These are phyloP conservation scores for Gari tellinella DNA, from an alignment of 2,888 invertebrate species.

Conservation along the genomic window DNA sequence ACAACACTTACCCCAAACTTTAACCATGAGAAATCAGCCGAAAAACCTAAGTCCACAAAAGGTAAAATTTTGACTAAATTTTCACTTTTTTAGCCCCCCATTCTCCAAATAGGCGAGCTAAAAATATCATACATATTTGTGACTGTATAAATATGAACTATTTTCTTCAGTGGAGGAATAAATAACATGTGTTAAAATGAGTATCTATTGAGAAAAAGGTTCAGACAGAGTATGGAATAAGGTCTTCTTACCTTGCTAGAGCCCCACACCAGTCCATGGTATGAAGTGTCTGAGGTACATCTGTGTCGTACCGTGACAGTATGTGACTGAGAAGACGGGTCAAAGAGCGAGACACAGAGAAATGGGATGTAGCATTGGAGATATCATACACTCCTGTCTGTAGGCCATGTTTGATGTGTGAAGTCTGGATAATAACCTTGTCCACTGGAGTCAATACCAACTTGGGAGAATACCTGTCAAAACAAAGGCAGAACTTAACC, in stretches of 20 bases:
- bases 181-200: too few relatives aligned
- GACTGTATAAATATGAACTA: too few relatives aligned
- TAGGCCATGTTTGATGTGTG: slow-evolving; percentile 72
- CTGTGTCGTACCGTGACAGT: slow-evolving; percentile 56
- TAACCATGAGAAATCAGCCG: too few relatives aligned
- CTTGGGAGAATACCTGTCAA: slow-evolving; percentile 69
- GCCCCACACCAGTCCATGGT: slow-evolving; percentile 74
- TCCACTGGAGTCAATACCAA: slow-evolving; percentile 73
- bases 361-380: slow-evolving; percentile 80
- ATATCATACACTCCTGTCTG: slow-evolving; percentile 72
- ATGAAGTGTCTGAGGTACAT: slow-evolving; percentile 63
- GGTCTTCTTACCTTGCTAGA: slow-evolving; percentile 72
- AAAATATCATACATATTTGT: too few relatives aligned
- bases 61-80: too few relatives aligned
- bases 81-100: too few relatives aligned
- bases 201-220: too few relatives aligned
- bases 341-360: slow-evolving; percentile 69
- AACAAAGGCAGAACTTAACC: background rate
- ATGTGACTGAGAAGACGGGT: slow-evolving; percentile 67
- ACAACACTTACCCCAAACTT: too few relatives aligned
- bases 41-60: too few relatives aligned
- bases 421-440: slow-evolving; percentile 66
- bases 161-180: too few relatives aligned
- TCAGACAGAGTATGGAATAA: too few relatives aligned
- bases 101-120: too few relatives aligned